A percentile compares a stretch with the other conserved stretches of the same genome.
These are phyloP conservation scores for Kryptolebias marmoratus DNA, from an alignment of 2,113 vertebrate genomes.

Conservation along the genomic window DNA sequence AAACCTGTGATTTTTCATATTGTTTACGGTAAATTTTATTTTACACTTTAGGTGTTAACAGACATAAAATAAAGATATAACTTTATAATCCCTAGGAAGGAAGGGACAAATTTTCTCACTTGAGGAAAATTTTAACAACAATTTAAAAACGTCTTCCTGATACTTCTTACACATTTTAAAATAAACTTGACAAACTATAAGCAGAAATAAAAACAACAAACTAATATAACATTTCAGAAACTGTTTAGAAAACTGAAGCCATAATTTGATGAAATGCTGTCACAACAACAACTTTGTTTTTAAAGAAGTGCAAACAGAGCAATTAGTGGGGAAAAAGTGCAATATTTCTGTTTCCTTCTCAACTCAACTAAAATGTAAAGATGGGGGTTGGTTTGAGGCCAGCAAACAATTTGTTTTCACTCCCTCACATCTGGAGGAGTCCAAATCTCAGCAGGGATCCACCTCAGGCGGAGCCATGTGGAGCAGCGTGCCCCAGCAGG, in stretches of 20 bases:
- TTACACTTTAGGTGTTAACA: neutral
- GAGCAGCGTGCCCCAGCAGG: constrained; percentile 38
- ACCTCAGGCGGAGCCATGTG: constrained; percentile 47
- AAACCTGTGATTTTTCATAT: neutral
- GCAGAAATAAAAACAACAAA: neutral
- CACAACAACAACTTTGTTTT: neutral
- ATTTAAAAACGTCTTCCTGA: neutral
- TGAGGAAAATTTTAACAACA: neutral
- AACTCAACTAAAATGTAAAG: neutral
- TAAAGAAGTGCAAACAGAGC: neutral
- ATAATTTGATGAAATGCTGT: neutral
- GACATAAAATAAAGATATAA: neutral
- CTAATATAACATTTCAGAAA: neutral
- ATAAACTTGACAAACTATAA: neutral
- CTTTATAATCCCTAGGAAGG: neutral
- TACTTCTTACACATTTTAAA: neutral
- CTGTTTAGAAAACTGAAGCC: too few relatives aligned
- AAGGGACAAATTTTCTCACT: neutral
- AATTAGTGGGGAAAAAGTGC: neutral
- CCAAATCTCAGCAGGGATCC: constrained; percentile 51
- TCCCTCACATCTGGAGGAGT: constrained; percentile 51
- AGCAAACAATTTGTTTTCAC: constrained; percentile 18
- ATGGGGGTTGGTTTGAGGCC: constrained; percentile 18
- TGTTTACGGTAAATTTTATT: neutral
- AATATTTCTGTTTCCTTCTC: too few relatives aligned